Percentiles rank a stretch among this genome's conserved stretches.
phyloP scores from a whole-genome alignment of 2,113 vertebrate genomes.

The Platichthys stellatus region DNA sequence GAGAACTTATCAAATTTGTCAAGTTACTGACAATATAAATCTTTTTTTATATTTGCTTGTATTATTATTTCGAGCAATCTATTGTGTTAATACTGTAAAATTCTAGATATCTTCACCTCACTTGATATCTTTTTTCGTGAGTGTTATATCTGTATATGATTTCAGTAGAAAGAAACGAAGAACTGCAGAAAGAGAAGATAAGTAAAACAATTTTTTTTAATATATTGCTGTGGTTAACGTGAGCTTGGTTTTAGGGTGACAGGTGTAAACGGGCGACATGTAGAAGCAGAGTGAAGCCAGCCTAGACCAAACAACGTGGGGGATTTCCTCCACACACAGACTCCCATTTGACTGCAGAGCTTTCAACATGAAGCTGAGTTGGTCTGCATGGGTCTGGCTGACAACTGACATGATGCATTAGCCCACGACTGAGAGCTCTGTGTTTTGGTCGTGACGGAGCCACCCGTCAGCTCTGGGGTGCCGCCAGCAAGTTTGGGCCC shows the following conservation, averaged over 20 bases:
- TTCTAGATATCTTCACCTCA: no score
- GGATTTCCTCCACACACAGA: conserved; percentile 29
- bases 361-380: conserved; percentile 33
- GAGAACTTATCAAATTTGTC: no score
- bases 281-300: conserved; percentile 18
- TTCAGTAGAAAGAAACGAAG: no score
- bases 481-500: conserved; percentile 25
- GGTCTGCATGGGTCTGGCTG: conserved; percentile 47
- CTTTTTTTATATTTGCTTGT: no score
- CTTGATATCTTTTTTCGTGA: no score
- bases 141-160: no score
- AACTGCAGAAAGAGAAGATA: no score
- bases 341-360: conserved; percentile 27
- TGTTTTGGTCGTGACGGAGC: conserved; percentile 41
- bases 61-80: no score
- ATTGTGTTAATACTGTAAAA: no score
- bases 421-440: conserved; percentile 27
- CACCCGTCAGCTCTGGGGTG: conserved; percentile 20
- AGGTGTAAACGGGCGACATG: conserved; percentile 32
- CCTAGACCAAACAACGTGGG: conserved; percentile 39
- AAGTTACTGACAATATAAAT: no score
- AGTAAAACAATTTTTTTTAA: no score
- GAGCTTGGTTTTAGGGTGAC: conserved; percentile 26
- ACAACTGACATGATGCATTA: conserved; percentile 58
- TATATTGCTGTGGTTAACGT: conserved; percentile 6